phyloP scores from a whole-genome alignment of 2,113 vertebrate genomes.

The Boleophthalmus pectinirostris region DNA sequence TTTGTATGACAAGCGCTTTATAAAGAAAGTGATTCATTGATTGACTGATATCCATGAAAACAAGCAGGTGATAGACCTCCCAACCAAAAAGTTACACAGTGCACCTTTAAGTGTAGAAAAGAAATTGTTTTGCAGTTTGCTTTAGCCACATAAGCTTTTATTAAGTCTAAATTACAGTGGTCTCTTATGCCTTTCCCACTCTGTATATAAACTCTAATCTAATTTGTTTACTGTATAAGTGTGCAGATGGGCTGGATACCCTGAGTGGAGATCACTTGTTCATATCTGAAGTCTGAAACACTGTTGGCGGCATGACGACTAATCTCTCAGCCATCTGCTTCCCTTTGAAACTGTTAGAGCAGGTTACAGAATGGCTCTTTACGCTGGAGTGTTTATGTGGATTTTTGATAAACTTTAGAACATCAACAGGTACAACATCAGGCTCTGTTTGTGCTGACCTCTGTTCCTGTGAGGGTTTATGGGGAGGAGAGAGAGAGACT shows the following conservation, averaged over 20 bases:
- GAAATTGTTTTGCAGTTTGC: background rate
- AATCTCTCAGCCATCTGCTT: conserved; percentile 50
- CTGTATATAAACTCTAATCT: conserved; percentile 6
- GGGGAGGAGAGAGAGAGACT: conserved; percentile 25
- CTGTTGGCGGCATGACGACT: conserved; percentile 31
- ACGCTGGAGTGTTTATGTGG: conserved; percentile 9
- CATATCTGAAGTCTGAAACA: conserved; percentile 39
- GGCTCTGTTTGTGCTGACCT: conserved; percentile 19
- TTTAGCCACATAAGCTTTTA: background rate
- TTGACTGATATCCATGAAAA: no score
- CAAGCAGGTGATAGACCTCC: no score
- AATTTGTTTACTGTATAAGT: conserved; percentile 16
- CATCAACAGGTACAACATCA: conserved; percentile 20
- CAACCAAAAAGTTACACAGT: no score
- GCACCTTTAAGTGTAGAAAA: background rate
- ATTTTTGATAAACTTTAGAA: conserved; percentile 8
- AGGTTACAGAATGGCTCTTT: conserved; percentile 35
- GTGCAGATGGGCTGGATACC: conserved; percentile 48
- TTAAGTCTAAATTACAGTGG: background rate
- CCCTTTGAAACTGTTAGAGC: conserved; percentile 35
- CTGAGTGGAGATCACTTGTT: conserved; percentile 40
- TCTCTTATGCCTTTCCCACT: background rate
- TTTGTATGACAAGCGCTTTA: no score
- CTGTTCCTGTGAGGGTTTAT: conserved; percentile 1
- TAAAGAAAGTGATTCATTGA: no score